Percentiles rank a stretch among this genome's conserved stretches.
Conservation (phyloP, 2,888 invertebrate genomes). For the Boloria euphrosyne region DNA sequence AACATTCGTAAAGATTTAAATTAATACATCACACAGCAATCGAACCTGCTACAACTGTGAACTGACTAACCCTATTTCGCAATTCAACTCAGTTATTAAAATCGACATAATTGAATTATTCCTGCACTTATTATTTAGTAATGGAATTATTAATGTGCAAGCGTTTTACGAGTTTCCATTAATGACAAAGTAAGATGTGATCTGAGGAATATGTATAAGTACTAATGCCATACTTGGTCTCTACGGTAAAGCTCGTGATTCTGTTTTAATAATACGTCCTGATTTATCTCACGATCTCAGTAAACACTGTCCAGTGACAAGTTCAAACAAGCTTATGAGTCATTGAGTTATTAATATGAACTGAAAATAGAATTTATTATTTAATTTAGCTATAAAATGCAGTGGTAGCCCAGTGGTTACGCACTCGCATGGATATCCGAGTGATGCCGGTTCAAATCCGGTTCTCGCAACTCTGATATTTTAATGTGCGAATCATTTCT, state of each 20-base stretch:
- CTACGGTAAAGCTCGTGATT: slow-evolving; percentile 3
- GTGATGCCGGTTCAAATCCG: too few species aligned
- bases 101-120: not conserved
- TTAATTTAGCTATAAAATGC: too few species aligned
- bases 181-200: not conserved
- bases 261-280: slow-evolving; percentile 10
- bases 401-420: too few species aligned
- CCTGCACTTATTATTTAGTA: not conserved
- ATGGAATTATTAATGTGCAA: not conserved
- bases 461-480: too few species aligned
- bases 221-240: slow-evolving; percentile 7
- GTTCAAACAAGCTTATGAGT: slow-evolving; percentile 5
- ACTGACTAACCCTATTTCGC: too few species aligned
- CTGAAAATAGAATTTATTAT: too few species aligned
- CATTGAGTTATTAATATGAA: not conserved
- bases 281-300: slow-evolving; percentile 7
- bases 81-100: not conserved
- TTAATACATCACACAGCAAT: too few species aligned
- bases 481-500: too few species aligned
- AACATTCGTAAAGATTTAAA: too few species aligned
- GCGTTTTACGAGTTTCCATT: slow-evolving; percentile 5
- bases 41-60: too few species aligned
- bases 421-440: too few species aligned
- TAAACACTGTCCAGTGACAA: not conserved
- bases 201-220: slow-evolving; percentile 2